A percentile compares a stretch with the other conserved stretches of the same genome.
phyloP scores from a whole-genome alignment of 2,113 vertebrate species.

The Leiothrix lutea region DNA sequence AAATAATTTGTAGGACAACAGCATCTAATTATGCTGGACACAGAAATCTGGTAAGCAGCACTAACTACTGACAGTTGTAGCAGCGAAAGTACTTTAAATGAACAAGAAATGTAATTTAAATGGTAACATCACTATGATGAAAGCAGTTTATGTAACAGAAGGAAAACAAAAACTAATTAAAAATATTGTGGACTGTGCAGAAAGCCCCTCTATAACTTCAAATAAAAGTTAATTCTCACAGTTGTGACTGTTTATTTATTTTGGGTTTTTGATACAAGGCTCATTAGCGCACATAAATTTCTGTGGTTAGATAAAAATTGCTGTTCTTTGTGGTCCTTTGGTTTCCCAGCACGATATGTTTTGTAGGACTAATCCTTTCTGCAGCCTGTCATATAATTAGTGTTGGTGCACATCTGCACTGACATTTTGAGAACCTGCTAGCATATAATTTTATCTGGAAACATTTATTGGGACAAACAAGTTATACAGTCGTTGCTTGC shows the following conservation, averaged over 20 bases:
- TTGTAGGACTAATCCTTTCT: not conserved
- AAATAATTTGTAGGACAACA: conserved; percentile 49
- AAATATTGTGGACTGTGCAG: not conserved
- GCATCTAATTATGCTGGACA: not conserved
- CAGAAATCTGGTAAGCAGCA: not conserved
- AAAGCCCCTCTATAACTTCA: not conserved
- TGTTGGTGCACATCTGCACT: not conserved
- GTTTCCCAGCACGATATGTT: not conserved
- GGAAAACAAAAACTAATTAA: conserved; percentile 45
- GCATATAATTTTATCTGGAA: not conserved
- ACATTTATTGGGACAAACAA: not conserved
- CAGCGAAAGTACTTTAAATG: not conserved
- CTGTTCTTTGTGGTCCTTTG: not conserved
- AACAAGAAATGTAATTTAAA: conserved; percentile 29
- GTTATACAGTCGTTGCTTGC: not conserved
- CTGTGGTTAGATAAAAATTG: conserved; percentile 12
- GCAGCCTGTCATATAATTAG: not conserved
- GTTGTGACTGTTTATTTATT: not conserved
- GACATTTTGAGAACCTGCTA: not conserved
- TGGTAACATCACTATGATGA: not conserved
- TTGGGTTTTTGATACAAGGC: not conserved
- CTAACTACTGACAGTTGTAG: not conserved
- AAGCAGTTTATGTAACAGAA: not conserved
- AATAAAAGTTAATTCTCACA: not conserved
- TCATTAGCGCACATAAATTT: not conserved